These are phyloP conservation scores for Ifrita kowaldi DNA, from an alignment of 2,113 vertebrate species.

Conservation along the genomic window DNA sequence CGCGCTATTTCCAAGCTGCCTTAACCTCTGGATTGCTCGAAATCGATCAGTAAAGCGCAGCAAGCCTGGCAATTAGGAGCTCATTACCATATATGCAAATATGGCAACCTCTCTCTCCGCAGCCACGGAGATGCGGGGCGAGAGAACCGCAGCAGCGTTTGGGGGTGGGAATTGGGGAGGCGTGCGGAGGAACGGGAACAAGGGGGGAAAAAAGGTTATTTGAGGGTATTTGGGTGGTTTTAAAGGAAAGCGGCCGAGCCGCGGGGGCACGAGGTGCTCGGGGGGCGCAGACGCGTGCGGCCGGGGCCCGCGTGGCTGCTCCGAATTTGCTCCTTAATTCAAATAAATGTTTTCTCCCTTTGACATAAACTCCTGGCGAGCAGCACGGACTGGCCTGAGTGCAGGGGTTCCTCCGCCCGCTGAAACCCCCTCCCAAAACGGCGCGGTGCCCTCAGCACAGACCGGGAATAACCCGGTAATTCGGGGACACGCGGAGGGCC, in stretches of 20 bases:
- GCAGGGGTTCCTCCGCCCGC: background rate
- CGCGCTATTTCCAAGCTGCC: conserved; percentile 14
- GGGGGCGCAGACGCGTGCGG: too few relatives aligned
- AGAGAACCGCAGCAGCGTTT: conserved; percentile 17
- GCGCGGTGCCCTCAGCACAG: fast-evolving
- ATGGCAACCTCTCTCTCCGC: conserved; percentile 55
- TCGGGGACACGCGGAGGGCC: background rate
- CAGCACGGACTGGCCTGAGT: background rate
- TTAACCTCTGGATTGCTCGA: conserved; percentile 57
- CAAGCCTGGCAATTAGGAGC: conserved; percentile 81
- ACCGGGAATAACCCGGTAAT: background rate
- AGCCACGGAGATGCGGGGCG: conserved; percentile 26
- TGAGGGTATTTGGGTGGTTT: background rate
- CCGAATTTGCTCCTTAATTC: background rate
- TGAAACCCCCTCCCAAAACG: background rate
- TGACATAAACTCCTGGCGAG: background rate
- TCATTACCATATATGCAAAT: conserved; percentile 96
- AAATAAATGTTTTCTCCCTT: background rate
- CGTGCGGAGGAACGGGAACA: background rate
- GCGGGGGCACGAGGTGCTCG: background rate
- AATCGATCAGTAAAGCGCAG: conserved; percentile 55
- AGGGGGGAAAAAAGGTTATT: background rate
- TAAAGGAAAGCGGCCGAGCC: background rate
- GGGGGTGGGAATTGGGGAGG: background rate
- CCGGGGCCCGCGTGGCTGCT: background rate